Evolutionary conservation across 2,113 vertebrate species (phyloP).

Genomic region (Xiphias gladius): DNA sequence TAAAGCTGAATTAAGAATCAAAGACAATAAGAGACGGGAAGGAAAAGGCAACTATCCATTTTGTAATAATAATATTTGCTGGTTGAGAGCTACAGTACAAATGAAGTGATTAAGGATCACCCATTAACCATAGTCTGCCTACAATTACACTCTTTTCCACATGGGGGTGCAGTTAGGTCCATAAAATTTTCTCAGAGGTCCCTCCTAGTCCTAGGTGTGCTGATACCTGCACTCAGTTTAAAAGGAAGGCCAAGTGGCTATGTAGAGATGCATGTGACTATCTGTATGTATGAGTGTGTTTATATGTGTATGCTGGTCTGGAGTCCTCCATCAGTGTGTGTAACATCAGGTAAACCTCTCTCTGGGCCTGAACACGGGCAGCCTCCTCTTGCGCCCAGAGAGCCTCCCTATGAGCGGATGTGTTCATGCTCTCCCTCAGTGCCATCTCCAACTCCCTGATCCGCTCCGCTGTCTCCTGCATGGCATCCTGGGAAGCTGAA

Average conservation of each 20-base stretch:
- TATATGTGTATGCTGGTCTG: neutral
- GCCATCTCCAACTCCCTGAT: slow-evolving; percentile 82
- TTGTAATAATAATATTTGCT: slow-evolving; percentile 1
- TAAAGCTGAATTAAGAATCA: slow-evolving; percentile 2
- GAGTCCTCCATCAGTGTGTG: neutral
- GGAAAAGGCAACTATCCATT: neutral
- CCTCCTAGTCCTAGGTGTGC: neutral
- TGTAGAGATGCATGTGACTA: neutral
- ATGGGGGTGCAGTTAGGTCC: slow-evolving; percentile 59
- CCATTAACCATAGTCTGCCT: neutral
- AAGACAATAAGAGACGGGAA: neutral
- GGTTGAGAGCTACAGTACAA: neutral
- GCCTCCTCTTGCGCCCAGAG: slow-evolving; percentile 83
- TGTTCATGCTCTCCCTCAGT: slow-evolving; percentile 84
- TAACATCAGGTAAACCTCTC: slow-evolving; percentile 73
- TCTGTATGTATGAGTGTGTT: neutral
- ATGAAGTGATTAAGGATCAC: neutral
- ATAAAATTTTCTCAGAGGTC: neutral
- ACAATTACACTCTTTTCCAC: slow-evolving; percentile 54
- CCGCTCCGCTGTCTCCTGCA: slow-evolving; percentile 76
- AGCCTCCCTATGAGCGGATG: slow-evolving; percentile 80
- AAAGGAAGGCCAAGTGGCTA: neutral
- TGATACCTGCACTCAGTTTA: slow-evolving; percentile 7
- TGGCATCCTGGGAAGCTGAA: slow-evolving; percentile 77
- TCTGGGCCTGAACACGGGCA: slow-evolving; percentile 77